A percentile compares a stretch with the other conserved stretches of the same genome.
These are phyloP conservation scores for Kradibia gibbosae DNA, from an alignment of 1,140 invertebrate genomes.

Conservation along the genomic window DNA sequence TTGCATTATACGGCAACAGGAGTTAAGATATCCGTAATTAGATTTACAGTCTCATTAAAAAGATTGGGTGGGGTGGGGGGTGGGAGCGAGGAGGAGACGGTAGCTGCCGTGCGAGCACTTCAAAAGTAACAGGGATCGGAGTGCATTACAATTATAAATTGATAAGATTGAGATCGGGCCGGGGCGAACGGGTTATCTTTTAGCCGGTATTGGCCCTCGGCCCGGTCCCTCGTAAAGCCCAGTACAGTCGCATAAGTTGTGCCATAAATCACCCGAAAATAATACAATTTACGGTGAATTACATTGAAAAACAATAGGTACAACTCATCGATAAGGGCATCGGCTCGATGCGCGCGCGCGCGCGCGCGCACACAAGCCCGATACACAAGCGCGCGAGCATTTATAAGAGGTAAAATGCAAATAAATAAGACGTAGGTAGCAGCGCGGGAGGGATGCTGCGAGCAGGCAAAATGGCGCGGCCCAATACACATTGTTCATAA, in stretches of 20 bases:
- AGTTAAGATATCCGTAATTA: background rate
- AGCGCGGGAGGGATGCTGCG: no score
- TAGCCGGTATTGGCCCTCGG: background rate
- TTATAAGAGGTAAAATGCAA: background rate
- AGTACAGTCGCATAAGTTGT: no score
- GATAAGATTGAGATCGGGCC: background rate
- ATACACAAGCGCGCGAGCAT: background rate
- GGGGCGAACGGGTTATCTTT: background rate
- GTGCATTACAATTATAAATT: background rate
- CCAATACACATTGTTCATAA: constrained; percentile 39
- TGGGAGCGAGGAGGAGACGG: no score
- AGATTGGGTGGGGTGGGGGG: no score
- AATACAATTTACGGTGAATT: no score
- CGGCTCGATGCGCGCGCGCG: no score
- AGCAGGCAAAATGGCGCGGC: background rate
- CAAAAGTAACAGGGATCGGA: background rate
- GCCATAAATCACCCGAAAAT: no score
- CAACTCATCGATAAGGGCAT: background rate
- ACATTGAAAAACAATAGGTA: background rate
- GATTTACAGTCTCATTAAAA: background rate
- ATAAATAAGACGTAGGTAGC: constrained; percentile 20
- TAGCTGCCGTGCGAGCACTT: background rate
- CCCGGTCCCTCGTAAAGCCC: no score
- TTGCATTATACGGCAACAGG: background rate
- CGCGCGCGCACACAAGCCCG: no score